A percentile compares a stretch with the other conserved stretches of the same genome.
Conservation (phyloP, 2,888 invertebrate genomes). For the Eugnorisma glareosa region DNA sequence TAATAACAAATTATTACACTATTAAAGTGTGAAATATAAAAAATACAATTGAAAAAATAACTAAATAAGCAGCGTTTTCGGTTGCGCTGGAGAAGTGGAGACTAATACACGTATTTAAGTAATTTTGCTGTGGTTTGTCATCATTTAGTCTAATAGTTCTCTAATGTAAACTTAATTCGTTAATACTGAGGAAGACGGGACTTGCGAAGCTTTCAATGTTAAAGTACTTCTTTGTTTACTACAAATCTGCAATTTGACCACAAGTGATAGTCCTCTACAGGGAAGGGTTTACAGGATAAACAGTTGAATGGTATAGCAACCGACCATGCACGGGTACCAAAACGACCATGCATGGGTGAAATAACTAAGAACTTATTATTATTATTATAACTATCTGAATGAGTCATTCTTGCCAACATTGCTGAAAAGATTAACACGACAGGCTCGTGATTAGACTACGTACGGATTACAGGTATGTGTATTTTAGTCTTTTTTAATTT, state of each 20-base stretch:
- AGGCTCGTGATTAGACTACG: background rate
- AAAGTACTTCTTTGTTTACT: background rate
- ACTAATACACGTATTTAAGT: conserved; percentile 41
- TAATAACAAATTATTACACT: conserved; percentile 54
- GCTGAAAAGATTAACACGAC: background rate
- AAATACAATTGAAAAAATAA: conserved; percentile 45
- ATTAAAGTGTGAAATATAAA: conserved; percentile 50
- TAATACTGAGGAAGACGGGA: conserved; percentile 31
- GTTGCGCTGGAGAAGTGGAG: conserved; percentile 14
- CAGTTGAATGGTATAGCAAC: background rate
- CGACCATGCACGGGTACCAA: background rate
- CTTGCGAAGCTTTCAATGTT: conserved; percentile 8
- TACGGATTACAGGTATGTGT: background rate
- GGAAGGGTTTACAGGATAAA: background rate
- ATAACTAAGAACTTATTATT: background rate
- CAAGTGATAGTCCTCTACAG: background rate
- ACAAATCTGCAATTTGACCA: background rate
- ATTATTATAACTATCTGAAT: background rate
- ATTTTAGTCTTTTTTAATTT: background rate
- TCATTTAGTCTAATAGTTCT: conserved; percentile 45
- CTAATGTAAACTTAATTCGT: conserved; percentile 53
- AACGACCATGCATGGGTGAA: background rate
- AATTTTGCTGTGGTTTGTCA: conserved; percentile 39
- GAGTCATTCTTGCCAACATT: background rate
- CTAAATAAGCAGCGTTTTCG: conserved; percentile 45